Evolutionary conservation across 2,888 invertebrate species (phyloP).

Genomic region (Polyploca ridens): DNA sequence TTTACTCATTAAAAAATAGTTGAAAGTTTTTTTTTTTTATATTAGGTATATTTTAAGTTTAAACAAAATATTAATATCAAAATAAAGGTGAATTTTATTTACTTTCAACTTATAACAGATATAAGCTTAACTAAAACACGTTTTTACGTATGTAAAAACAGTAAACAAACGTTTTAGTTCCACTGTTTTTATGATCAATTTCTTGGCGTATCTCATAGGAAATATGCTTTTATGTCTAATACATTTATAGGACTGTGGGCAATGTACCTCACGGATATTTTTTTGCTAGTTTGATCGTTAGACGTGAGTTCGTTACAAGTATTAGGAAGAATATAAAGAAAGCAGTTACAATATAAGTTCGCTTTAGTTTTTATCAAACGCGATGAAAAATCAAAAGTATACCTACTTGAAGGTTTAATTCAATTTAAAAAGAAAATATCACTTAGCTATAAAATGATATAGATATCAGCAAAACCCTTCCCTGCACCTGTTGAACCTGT

Average conservation of each 20-base stretch:
- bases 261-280: conserved; percentile 26
- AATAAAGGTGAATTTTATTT: too few relatives aligned
- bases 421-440: neutral
- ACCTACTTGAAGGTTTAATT: neutral
- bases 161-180: conserved; percentile 4
- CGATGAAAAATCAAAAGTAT: neutral
- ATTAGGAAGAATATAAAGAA: conserved; percentile 17
- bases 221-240: conserved; percentile 24
- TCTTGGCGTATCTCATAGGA: neutral
- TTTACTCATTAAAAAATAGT: too few relatives aligned
- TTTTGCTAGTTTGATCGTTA: conserved; percentile 45
- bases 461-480: conserved; percentile 42
- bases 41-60: too few relatives aligned
- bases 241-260: conserved; percentile 23
- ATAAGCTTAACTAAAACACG: neutral
- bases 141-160: conserved; percentile 9
- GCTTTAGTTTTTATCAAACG: neutral
- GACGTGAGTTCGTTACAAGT: conserved; percentile 35
- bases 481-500: conserved; percentile 61
- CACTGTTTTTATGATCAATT: conserved; percentile 3
- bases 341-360: conserved; percentile 20
- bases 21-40: too few relatives aligned
- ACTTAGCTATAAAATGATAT: conserved; percentile 12
- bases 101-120: neutral
- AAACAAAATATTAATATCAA: too few relatives aligned